A percentile compares a stretch with the other conserved stretches of the same genome.
Conservation (phyloP, 2,888 invertebrate species). For the Pseudeuparius sepicola region DNA sequence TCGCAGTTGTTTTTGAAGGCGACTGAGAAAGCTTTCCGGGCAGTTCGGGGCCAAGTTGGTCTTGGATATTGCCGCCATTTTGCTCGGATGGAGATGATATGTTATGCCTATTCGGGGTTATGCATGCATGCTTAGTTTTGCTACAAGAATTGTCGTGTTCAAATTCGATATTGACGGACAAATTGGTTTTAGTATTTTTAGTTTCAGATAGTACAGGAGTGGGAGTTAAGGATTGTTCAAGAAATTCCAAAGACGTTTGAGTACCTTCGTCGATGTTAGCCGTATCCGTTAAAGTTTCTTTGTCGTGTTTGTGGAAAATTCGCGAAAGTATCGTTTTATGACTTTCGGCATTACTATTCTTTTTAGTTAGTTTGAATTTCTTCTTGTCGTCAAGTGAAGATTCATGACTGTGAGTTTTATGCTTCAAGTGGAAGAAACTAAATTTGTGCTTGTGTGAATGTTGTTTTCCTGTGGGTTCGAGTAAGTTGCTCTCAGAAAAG, state of each 20-base stretch:
- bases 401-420: too few species aligned
- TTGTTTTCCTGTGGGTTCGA: slow-evolving; percentile 23
- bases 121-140: slow-evolving; percentile 38
- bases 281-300: slow-evolving; percentile 19
- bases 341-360: slow-evolving; percentile 15
- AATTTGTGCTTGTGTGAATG: slow-evolving; percentile 19
- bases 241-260: slow-evolving; percentile 17
- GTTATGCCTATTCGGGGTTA: slow-evolving; percentile 35
- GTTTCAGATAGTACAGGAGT: slow-evolving; percentile 19
- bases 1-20: slow-evolving; percentile 15
- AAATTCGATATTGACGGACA: slow-evolving; percentile 35
- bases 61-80: slow-evolving; percentile 39
- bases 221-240: slow-evolving; percentile 11
- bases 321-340: slow-evolving; percentile 22
- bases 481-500: slow-evolving; percentile 27
- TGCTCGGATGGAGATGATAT: slow-evolving; percentile 33
- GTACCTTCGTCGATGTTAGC: slow-evolving; percentile 17
- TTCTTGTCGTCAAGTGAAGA: too few species aligned
- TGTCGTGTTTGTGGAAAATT: slow-evolving; percentile 22
- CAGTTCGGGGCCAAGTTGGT: slow-evolving; percentile 35
- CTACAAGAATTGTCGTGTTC: slow-evolving; percentile 31
- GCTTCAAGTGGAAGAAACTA: slow-evolving; percentile 23
- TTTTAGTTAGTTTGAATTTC: too few species aligned
- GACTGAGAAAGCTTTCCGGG: slow-evolving; percentile 14
- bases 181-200: slow-evolving; percentile 22